Base-by-base conservation (phyloP, 2,888 invertebrate species). In the Danaus chrysippus region DNA sequence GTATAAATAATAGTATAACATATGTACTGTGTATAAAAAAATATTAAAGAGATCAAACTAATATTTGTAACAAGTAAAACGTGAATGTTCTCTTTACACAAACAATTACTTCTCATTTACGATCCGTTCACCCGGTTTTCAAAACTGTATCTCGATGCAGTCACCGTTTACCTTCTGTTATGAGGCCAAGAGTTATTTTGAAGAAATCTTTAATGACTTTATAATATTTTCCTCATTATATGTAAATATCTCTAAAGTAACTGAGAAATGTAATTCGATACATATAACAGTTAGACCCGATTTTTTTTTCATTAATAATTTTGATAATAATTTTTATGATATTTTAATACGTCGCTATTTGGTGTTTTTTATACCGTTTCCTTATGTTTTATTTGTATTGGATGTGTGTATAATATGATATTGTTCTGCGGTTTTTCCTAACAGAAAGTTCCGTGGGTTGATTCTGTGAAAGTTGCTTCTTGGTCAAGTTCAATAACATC, bases 401-500 rank as follows among this genome's bases (percentile, higher is more conserved):
- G 17, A 17, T n/a, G 17, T 46, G 13, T 15, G 13, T 10, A 3
- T 6, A 46, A 46, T n/a, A n/a, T 15, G 46, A 46, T n/a, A 13
- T 49, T 49, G 17, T 17, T 17, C 17, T 49, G 41, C 23, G 55
- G 56, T 12, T 43, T 46, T 53, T 49, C 56, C 44, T 56, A 56
- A 63, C 63, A 73, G 74, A 74, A 44, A 9, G 58, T 74, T 77
- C 76, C 64, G 70, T 81, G 78, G 86, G 86, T 79, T 73, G 77
- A 75, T 76, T 68, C 77, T 83, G 87, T 82, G 89, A 90, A 90
- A 89, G 89, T 87, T 78, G 81, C 77, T 68, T 73, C 72, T 74
- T 74, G 77, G 76, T 77, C 86, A 89, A 90, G 90, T 90, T 90
- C 90, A 90, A 80, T 88, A 87, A 78, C 89, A 84, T 83, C 70